Conservation (phyloP, 2,113 vertebrate species). For the Sula dactylatra region DNA sequence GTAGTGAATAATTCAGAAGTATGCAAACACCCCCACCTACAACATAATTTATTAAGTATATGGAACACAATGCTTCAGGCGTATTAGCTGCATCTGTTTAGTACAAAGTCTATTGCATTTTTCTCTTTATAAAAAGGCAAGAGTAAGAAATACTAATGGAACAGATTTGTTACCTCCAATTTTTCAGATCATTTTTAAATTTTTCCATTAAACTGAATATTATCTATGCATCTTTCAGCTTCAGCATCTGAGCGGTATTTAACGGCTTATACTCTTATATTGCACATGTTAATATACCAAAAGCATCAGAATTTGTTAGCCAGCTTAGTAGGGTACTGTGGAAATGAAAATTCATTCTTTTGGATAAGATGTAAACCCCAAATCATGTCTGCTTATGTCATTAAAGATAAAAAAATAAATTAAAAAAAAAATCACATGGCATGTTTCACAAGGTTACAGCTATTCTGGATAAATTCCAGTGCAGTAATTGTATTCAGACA, state of each 20-base stretch:
- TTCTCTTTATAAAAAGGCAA: not conserved
- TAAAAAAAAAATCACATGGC: not conserved
- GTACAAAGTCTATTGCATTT: not conserved
- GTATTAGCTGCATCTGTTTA: not conserved
- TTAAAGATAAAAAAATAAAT: not conserved
- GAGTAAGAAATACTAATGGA: not conserved
- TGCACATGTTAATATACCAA: not conserved
- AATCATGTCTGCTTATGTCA: not conserved
- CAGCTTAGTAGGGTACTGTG: not conserved
- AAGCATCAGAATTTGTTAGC: not conserved
- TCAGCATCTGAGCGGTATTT: not conserved
- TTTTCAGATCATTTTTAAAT: not conserved
- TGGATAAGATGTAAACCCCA: not conserved
- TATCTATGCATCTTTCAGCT: not conserved
- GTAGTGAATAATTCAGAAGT: slow-evolving; percentile 29
- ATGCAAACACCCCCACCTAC: slow-evolving; percentile 10
- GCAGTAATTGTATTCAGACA: not conserved
- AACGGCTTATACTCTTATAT: not conserved
- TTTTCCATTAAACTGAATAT: not conserved
- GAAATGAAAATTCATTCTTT: not conserved
- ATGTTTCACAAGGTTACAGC: not conserved
- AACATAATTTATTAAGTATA: slow-evolving; percentile 21
- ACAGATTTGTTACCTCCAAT: not conserved
- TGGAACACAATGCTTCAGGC: not conserved
- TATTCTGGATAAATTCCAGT: not conserved